These are phyloP conservation scores for Holothuria leucospilota DNA, from an alignment of 53 echinoderm and acorn worm genomes.

Conservation along the genomic window DNA sequence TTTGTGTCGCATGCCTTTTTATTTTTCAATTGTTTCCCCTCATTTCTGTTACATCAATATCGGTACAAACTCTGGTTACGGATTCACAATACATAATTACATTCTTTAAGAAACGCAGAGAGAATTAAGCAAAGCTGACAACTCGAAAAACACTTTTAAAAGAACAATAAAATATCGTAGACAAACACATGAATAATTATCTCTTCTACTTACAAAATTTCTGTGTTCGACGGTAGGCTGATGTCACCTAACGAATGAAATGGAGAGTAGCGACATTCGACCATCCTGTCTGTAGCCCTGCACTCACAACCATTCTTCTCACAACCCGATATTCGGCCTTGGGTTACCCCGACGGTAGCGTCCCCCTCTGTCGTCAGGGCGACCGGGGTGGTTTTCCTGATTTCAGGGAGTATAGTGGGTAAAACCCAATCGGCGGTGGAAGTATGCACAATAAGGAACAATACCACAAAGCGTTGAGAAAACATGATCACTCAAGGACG, in stretches of 20 bases:
- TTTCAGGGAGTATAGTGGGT: neutral
- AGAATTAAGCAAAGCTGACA: too few species aligned
- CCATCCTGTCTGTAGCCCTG: slow-evolving; percentile 5
- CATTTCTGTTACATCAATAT: too few species aligned
- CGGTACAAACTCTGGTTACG: too few species aligned
- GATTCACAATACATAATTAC: too few species aligned
- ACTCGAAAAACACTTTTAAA: too few species aligned
- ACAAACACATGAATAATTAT: too few species aligned
- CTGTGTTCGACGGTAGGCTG: slow-evolving; percentile 10
- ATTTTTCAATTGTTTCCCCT: too few species aligned
- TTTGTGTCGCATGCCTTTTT: too few species aligned
- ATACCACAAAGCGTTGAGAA: too few species aligned
- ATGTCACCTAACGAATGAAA: slow-evolving; percentile 6
- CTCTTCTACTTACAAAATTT: slow-evolving; percentile 25
- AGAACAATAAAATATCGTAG: too few species aligned
- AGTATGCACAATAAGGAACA: neutral
- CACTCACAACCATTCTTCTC: slow-evolving; percentile 9
- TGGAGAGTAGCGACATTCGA: slow-evolving; percentile 11
- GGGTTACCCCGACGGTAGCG: neutral
- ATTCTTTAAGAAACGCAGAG: too few species aligned
- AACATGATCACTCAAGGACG: too few species aligned
- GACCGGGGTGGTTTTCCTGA: slow-evolving; percentile 14
- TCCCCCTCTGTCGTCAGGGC: slow-evolving; percentile 17
- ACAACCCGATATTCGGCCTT: slow-evolving; percentile 1
- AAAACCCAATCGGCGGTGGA: neutral